Base-by-base conservation (phyloP, 1,140 invertebrate genomes). In the Drosophila yakuba region DNA sequence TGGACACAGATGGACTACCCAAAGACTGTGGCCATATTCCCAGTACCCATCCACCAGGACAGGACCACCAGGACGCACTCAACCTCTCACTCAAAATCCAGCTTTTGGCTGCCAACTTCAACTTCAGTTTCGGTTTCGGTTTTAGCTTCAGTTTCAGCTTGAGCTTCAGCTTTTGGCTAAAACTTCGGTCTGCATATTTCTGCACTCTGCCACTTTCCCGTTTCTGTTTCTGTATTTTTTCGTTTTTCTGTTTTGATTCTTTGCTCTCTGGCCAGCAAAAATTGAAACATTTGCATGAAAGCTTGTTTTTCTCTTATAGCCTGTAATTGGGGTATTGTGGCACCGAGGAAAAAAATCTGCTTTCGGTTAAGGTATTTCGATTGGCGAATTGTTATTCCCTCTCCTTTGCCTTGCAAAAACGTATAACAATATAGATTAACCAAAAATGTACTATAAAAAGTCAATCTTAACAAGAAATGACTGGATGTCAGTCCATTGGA, bases 221-320 rank as follows among this genome's bases (percentile, higher is more conserved):
- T 58, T 25, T 15, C 11, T 23, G 10, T 38, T 61, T 20, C 20
- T 14, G 1, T 25, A 8, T 32, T 35, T 39, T 20, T 36, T 36
- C 47, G 32, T 39, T 48, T 23, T 7, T 48, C 17, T 10, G 11
- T 17, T 61, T 11, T 43, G 32, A 20, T 39, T 20, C 28, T 25
- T 41, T 28, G 17, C 3, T 44, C 15, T 63, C 17, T 36, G 25
- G 45, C 5, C 17, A 38, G 11, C 20, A 10, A 2, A 75, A 80
- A 80, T 71, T 12, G 61, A 71, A 75, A 78, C 74, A 85, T 86
- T 86, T 85, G 81, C 71, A 78, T 81, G 78, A 45, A 58, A 80
- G 66, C 67, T 74, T 72, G 74, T 56, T 71, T 71, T 55, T 56
- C 50, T 45, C 35, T 56, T 25, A 68, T 69, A 57, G 44, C 64